phyloP scores from a whole-genome alignment of 2,888 invertebrate genomes.

The Dexiosoma caninum region DNA sequence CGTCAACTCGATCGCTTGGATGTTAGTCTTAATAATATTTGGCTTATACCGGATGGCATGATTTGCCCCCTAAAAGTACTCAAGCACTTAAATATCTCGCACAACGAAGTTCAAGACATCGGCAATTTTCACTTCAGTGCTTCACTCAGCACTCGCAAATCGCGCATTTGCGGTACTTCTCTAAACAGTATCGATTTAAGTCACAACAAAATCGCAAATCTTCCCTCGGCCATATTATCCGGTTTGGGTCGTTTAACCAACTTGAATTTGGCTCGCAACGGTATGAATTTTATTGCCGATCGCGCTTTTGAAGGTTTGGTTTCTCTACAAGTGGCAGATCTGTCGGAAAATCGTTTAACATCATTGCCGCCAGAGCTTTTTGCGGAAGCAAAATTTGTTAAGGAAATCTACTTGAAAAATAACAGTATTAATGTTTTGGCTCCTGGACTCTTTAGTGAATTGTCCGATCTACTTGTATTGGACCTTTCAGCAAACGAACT shows the following conservation, averaged over 20 bases:
- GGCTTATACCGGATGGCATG: conserved; percentile 90
- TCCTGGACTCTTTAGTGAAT: conserved; percentile 89
- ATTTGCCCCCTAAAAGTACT: conserved; percentile 90
- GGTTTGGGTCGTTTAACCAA: conserved; percentile 86
- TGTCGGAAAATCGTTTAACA: conserved; percentile 93
- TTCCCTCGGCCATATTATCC: conserved; percentile 90
- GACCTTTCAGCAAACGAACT: conserved; percentile 91
- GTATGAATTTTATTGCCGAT: conserved; percentile 91
- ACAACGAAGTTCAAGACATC: conserved; percentile 92
- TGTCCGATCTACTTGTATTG: conserved; percentile 87
- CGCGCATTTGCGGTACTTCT: conserved; percentile 80
- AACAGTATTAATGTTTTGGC: conserved; percentile 92
- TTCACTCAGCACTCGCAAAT: conserved; percentile 78
- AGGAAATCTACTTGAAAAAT: conserved; percentile 93
- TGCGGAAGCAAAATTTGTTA: conserved; percentile 87
- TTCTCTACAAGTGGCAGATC: conserved; percentile 88
- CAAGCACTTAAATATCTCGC: conserved; percentile 89
- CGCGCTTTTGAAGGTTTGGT: conserved; percentile 88
- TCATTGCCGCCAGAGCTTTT: conserved; percentile 92
- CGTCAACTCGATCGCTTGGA: conserved; percentile 90
- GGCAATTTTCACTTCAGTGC: conserved; percentile 91
- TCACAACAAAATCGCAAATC: conserved; percentile 88
- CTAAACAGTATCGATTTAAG: conserved; percentile 90
- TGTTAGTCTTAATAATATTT: conserved; percentile 91
- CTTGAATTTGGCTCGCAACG: conserved; percentile 91